Evolutionary conservation across 1,140 invertebrate species (phyloP), one percentile per base, ranked within the genome.

Genomic region (Polypedilum pembai): DNA sequence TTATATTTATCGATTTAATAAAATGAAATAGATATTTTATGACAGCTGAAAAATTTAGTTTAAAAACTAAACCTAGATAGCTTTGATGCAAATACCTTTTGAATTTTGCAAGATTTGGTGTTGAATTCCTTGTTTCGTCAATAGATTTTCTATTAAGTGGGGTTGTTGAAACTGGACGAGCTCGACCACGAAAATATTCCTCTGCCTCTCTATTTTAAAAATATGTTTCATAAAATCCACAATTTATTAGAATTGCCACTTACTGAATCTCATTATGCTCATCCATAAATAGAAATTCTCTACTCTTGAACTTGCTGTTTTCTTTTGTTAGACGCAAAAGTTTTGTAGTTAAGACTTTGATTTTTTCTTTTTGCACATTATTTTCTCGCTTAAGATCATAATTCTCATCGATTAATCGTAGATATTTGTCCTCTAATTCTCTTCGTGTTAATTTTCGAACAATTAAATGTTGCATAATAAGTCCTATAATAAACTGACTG

Each of bases 321-420:
- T 74, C 74, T 15, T 21, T 33, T 10, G 74, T 63, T 40, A 74
- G 17, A 3, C 74, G 74, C 4, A 74, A 41, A 12, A 74, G n/a
- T 41, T 74, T 74, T 41, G 74, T 74, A 21, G 45, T 65, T n/a
- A 74, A 17, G 40, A 33, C 41, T 41, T 63, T 69, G 20, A 74
- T 74, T 18, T 74, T 74, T 10, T 74, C 56, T 66, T 74, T 45
- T 33, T 74, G 63, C 1, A 21, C 45, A 20, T 33, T 66, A 63
- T 74, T 74, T 63, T 74, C 74, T 10, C 18, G 63, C 69, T 74
- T 74, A 1, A 74, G 17, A 8, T 63, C 65, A 69, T 56, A 74
- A 40, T 74, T 69, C 41, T 74, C 74, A 69, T 74, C 74, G 8
- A 74, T 40, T 8, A 74, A 8, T 40, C 21, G 7, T 7, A 74